phyloP scores from a whole-genome alignment of 2,888 invertebrate genomes.

The Mamestra brassicae region DNA sequence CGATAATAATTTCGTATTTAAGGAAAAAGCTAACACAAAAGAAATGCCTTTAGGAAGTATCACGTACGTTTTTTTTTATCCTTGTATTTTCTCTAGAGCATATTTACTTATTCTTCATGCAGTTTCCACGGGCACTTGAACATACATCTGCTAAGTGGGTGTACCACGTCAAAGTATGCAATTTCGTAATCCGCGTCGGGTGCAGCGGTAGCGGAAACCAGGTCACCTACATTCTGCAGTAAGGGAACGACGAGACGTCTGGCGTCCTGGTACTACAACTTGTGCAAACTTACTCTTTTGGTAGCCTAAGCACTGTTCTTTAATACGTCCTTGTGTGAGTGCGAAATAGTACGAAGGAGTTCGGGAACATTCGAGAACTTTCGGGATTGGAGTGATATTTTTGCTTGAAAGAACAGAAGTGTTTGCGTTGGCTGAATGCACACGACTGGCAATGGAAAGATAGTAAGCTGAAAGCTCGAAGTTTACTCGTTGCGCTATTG shows the following conservation, averaged over 20 bases:
- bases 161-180: constrained; percentile 71
- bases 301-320: constrained; percentile 40
- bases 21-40: constrained; percentile 25
- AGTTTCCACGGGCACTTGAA: constrained; percentile 5
- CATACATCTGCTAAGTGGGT: constrained; percentile 34
- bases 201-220: constrained; percentile 71
- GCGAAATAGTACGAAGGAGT: constrained; percentile 25
- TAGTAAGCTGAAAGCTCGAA: not conserved
- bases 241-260: constrained; percentile 66
- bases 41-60: constrained; percentile 12
- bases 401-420: constrained; percentile 12
- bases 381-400: constrained; percentile 24
- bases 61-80: constrained; percentile 10
- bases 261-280: constrained; percentile 50
- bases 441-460: constrained; percentile 15
- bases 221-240: constrained; percentile 74
- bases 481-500: constrained; percentile 11
- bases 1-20: constrained; percentile 28
- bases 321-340: constrained; percentile 31
- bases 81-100: not conserved
- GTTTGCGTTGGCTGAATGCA: constrained; percentile 15
- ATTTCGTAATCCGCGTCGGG: constrained; percentile 79
- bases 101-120: constrained; percentile 7
- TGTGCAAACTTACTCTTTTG: constrained; percentile 38
- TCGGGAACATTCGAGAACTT: constrained; percentile 24